phyloP scores from a whole-genome alignment of 2,888 invertebrate species.

The Cepaea hortensis region DNA sequence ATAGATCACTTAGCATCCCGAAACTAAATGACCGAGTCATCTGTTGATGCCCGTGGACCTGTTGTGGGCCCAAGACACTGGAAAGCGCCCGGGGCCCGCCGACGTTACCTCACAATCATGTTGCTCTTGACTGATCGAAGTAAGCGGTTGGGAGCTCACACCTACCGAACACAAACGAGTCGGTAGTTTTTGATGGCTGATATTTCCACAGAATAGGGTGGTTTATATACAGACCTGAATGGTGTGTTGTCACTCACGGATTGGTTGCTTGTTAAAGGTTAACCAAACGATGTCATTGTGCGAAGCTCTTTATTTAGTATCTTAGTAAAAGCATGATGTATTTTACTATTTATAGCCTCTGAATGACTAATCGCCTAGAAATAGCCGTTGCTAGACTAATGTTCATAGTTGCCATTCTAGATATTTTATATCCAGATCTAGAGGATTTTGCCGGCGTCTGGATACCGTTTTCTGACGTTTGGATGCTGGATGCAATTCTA shows the following conservation, averaged over 20 bases:
- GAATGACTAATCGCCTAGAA: not conserved
- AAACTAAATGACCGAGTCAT: constrained; percentile 17
- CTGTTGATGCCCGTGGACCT: constrained; percentile 31
- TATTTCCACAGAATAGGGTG: not conserved
- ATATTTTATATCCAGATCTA: no score
- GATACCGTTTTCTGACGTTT: no score
- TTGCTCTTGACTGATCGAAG: constrained; percentile 14
- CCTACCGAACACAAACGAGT: not conserved
- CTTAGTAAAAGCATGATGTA: not conserved
- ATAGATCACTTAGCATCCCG: not conserved
- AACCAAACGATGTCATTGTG: not conserved
- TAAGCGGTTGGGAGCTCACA: constrained; percentile 33
- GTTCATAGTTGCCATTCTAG: no score
- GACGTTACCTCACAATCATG: constrained; percentile 18
- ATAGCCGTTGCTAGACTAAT: not conserved
- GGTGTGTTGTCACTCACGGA: not conserved
- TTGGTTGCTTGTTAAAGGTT: not conserved
- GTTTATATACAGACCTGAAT: not conserved
- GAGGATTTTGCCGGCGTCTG: no score
- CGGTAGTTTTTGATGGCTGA: not conserved
- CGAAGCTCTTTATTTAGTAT: not conserved
- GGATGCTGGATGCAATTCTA: no score
- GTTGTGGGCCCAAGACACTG: constrained; percentile 24
- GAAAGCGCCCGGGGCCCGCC: constrained; percentile 41
- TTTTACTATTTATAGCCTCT: not conserved